These are phyloP conservation scores for Branchipolynoe longqiensis DNA, from an alignment of 2,888 invertebrate genomes.

Conservation along the genomic window DNA sequence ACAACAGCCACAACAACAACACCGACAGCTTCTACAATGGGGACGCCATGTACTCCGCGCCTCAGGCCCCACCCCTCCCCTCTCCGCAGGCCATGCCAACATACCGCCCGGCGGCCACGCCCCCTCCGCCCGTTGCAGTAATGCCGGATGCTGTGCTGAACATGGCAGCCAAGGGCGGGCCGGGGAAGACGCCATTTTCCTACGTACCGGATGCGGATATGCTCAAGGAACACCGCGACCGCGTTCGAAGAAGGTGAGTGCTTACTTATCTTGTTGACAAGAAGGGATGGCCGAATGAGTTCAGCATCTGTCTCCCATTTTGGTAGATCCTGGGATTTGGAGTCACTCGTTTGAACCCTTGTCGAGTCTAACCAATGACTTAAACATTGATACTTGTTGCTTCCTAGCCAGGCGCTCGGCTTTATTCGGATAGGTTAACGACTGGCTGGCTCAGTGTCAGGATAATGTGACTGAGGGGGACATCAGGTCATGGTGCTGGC, in stretches of 20 bases:
- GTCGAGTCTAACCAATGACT: too few species aligned
- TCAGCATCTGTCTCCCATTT: too few species aligned
- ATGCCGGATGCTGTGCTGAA: constrained; percentile 70
- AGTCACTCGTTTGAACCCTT: too few species aligned
- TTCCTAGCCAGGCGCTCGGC: too few species aligned
- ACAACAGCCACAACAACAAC: constrained; percentile 45
- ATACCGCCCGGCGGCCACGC: constrained; percentile 33
- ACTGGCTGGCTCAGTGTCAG: too few species aligned
- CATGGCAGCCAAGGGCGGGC: constrained; percentile 69
- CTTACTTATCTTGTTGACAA: not conserved
- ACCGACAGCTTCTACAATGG: not conserved
- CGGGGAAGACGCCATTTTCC: constrained; percentile 69
- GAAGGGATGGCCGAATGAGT: too few species aligned
- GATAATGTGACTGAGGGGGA: too few species aligned
- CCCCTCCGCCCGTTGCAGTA: constrained; percentile 38
- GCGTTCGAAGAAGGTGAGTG: constrained; percentile 67
- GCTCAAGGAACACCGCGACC: constrained; percentile 68
- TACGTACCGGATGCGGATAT: constrained; percentile 68
- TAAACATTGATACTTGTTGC: too few species aligned
- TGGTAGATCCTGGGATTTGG: too few species aligned
- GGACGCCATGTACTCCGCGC: not conserved
- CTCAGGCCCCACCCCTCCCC: constrained; percentile 58
- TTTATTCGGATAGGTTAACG: too few species aligned
- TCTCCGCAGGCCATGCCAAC: not conserved
- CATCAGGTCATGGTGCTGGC: too few species aligned